phyloP scores from a whole-genome alignment of 2,797 vertebrate species.

The Falco novaeseelandiae region DNA sequence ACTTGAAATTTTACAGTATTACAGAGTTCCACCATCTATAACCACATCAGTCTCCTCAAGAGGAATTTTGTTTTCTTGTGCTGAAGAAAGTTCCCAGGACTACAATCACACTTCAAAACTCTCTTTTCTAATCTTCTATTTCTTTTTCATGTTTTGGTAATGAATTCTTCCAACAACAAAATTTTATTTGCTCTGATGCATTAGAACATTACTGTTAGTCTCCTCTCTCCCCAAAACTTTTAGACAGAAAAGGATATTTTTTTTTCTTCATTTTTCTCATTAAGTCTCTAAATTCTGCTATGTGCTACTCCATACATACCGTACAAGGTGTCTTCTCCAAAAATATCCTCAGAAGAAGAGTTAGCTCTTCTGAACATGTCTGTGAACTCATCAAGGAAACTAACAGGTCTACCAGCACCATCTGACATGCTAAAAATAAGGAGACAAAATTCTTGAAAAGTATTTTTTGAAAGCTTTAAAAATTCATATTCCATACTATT shows the following conservation, averaged over 20 bases:
- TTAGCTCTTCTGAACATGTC: conserved; percentile 91
- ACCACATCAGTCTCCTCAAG: neutral
- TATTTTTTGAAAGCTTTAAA: neutral
- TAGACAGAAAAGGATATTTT: neutral
- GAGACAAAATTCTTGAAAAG: neutral
- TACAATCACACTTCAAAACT: neutral
- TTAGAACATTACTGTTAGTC: neutral
- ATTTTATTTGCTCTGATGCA: neutral
- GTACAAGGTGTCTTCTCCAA: conserved; percentile 92
- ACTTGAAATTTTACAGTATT: neutral
- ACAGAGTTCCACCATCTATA: neutral
- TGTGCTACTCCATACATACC: conserved; percentile 79
- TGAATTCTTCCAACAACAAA: neutral
- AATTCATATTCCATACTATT: neutral
- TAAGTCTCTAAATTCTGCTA: neutral
- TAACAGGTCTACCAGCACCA: conserved; percentile 89
- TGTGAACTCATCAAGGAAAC: conserved; percentile 91
- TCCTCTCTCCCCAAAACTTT: neutral
- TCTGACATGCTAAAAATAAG: conserved; percentile 85
- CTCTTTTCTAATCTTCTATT: neutral
- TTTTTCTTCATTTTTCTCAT: neutral
- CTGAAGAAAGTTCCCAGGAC: neutral
- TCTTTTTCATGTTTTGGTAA: neutral
- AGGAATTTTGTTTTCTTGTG: neutral
- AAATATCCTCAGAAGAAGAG: conserved; percentile 90